These are phyloP conservation scores for Holothuria scabra DNA, from an alignment of 53 echinoderm and acorn worm species.

Conservation along the genomic window DNA sequence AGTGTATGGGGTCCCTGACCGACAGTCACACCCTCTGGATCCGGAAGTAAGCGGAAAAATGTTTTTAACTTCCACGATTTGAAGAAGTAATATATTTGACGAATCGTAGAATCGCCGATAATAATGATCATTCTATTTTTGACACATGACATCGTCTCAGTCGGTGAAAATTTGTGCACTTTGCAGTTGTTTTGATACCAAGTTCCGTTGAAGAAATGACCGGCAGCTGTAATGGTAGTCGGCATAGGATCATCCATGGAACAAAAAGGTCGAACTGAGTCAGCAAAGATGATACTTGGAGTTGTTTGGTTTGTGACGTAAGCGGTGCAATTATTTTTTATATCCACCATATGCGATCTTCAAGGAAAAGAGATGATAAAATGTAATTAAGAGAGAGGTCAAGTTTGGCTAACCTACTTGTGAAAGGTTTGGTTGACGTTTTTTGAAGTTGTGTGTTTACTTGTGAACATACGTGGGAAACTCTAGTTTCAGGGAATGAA, in stretches of 20 bases:
- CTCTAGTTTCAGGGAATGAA: background rate
- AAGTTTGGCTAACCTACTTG: background rate
- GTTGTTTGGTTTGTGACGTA: background rate
- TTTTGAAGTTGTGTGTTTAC: background rate
- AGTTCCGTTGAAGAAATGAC: background rate
- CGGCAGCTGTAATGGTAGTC: background rate
- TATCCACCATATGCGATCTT: background rate
- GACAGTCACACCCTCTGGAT: background rate
- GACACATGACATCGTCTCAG: conserved; percentile 17
- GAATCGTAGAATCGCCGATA: conserved; percentile 25
- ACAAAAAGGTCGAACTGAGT: background rate
- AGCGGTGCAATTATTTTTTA: background rate
- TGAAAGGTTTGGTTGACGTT: background rate
- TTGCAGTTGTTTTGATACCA: background rate
- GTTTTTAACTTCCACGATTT: background rate
- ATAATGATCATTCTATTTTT: background rate
- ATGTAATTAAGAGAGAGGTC: background rate
- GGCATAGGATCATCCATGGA: background rate
- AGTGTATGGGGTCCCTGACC: background rate
- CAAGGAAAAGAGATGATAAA: background rate
- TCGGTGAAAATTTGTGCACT: background rate
- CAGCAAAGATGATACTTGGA: background rate
- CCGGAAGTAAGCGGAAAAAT: background rate
- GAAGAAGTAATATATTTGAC: conserved; percentile 23
- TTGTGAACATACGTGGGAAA: background rate